A percentile compares a stretch with the other conserved stretches of the same genome.
Evolutionary conservation across 2,888 invertebrate species (phyloP).

Genomic region (Ephialtes manifestator): DNA sequence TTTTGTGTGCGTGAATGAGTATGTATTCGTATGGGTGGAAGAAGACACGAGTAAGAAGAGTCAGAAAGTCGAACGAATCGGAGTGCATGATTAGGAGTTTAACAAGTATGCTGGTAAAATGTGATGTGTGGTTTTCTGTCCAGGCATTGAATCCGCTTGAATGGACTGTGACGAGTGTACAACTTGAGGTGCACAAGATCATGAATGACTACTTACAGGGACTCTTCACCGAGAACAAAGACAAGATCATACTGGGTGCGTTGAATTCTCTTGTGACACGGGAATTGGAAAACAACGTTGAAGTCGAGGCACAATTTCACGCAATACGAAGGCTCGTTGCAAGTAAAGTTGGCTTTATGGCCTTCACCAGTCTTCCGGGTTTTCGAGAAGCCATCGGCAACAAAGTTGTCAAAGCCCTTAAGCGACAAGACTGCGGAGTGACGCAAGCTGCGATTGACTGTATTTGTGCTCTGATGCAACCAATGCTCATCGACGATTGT

Average conservation of each 20-base stretch:
- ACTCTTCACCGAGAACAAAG: constrained; percentile 99
- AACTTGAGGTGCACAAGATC: constrained; percentile 80
- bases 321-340: constrained; percentile 97
- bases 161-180: constrained; percentile 83
- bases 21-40: neutral
- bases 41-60: constrained; percentile 1
- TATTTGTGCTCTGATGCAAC: constrained; percentile 99
- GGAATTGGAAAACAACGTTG: constrained; percentile 89
- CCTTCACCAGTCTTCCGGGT: constrained; percentile 95
- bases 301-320: constrained; percentile 98
- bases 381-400: constrained; percentile 98
- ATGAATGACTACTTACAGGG: constrained; percentile 89
- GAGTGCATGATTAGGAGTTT: neutral
- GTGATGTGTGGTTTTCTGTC: constrained; percentile 74
- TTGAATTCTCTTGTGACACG: constrained; percentile 93
- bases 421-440: constrained; percentile 95
- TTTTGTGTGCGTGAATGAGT: constrained; percentile 4
- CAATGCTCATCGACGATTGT: constrained; percentile 98
- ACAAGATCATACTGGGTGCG: constrained; percentile 97
- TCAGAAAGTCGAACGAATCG: constrained; percentile 6
- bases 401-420: constrained; percentile 96
- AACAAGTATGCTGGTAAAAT: constrained; percentile 26
- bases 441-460: constrained; percentile 99
- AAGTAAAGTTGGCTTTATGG: constrained; percentile 98
- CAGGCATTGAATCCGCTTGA: constrained; percentile 83